phyloP scores from a whole-genome alignment of 2,113 vertebrate species.

The Jacana jacana region DNA sequence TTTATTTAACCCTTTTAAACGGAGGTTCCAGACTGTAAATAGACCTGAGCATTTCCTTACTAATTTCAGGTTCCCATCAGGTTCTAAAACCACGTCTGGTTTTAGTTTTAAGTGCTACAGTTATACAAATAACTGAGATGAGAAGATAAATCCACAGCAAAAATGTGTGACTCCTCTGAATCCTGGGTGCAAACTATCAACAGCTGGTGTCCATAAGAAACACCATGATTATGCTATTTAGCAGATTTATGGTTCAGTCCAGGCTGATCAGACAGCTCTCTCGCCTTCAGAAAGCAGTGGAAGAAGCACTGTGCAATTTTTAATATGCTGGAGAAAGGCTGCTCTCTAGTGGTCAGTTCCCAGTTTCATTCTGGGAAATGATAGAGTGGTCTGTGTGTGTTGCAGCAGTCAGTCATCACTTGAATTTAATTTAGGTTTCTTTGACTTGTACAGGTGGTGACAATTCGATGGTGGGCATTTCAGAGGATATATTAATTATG shows the following conservation, averaged over 20 bases:
- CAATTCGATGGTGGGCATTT: background rate
- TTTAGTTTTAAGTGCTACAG: background rate
- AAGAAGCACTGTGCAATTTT: too few species aligned
- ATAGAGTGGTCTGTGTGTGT: fast-evolving
- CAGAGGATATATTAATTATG: background rate
- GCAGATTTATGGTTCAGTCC: background rate
- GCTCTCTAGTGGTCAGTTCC: slow-evolving; percentile 49
- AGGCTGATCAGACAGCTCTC: background rate
- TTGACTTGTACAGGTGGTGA: background rate
- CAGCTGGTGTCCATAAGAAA: background rate
- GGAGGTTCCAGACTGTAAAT: background rate
- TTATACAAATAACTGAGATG: background rate
- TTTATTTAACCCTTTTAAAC: background rate
- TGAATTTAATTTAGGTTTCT: background rate
- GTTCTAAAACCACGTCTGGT: background rate
- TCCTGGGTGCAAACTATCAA: background rate
- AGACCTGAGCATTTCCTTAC: background rate
- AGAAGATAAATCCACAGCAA: background rate
- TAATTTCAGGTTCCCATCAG: background rate
- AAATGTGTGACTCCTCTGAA: background rate
- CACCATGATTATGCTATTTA: background rate
- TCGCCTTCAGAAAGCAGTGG: background rate
- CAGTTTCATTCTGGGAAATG: background rate
- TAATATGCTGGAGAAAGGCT: background rate
- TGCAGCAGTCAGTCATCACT: background rate